Percentiles rank a stretch among this genome's conserved stretches.
These are phyloP conservation scores for Tolmerus cingulatus DNA, from an alignment of 2,888 invertebrate genomes.

Conservation along the genomic window DNA sequence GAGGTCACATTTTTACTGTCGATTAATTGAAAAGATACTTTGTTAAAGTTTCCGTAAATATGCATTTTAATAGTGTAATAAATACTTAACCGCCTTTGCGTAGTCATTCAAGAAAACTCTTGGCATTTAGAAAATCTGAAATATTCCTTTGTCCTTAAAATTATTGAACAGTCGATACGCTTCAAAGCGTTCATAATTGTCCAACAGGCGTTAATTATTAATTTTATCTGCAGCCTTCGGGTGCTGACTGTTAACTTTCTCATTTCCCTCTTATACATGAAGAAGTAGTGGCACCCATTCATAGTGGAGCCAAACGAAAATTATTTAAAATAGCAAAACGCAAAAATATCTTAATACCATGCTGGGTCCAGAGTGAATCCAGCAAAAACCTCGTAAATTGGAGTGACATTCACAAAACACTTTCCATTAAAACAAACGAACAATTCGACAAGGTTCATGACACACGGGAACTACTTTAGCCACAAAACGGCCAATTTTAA, in stretches of 20 bases:
- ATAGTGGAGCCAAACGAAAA: not conserved
- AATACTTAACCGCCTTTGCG: not conserved
- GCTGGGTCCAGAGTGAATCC: not conserved
- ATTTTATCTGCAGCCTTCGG: not conserved
- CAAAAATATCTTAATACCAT: not conserved
- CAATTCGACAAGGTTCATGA: slow-evolving; percentile 11
- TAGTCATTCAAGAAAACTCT: not conserved
- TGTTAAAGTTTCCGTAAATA: not conserved
- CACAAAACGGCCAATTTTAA: not conserved
- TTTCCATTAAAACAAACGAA: not conserved
- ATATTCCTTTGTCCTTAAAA: not conserved
- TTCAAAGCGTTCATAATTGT: not conserved
- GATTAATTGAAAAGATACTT: not conserved
- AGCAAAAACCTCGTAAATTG: not conserved
- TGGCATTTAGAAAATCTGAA: not conserved
- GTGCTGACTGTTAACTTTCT: not conserved
- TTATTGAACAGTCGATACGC: not conserved
- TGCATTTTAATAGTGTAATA: not conserved
- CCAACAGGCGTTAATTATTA: not conserved
- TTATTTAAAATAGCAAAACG: not conserved
- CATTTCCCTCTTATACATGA: not conserved
- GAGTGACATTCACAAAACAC: not conserved
- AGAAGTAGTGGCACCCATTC: not conserved
- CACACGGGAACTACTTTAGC: not conserved
- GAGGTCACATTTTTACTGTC: not conserved